These are phyloP conservation scores for Drosophila sulfurigaster DNA, from an alignment of 1,140 invertebrate genomes.

Conservation along the genomic window DNA sequence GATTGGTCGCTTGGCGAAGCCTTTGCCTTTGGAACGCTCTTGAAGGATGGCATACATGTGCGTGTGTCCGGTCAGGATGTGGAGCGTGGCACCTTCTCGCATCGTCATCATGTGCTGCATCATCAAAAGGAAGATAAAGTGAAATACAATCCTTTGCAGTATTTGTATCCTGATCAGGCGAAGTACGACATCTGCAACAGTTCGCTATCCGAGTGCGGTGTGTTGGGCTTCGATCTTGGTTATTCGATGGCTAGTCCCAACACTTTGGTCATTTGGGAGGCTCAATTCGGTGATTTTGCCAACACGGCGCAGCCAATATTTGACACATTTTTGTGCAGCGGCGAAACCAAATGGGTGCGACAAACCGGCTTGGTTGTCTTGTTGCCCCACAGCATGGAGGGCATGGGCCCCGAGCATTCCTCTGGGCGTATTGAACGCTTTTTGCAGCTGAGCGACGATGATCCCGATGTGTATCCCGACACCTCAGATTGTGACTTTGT, in stretches of 20 bases:
- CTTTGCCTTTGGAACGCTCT: slow-evolving; percentile 97
- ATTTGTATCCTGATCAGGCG: slow-evolving; percentile 97
- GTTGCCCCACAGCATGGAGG: slow-evolving; percentile 99
- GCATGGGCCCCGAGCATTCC: slow-evolving; percentile 99
- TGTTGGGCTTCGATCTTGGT: slow-evolving; percentile 96
- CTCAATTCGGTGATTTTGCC: slow-evolving; percentile 99
- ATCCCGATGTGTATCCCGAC: slow-evolving; percentile 97
- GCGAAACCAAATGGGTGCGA: slow-evolving; percentile 98
- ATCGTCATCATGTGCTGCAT: slow-evolving; percentile 98
- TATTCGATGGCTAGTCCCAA: slow-evolving; percentile 99
- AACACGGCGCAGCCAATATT: slow-evolving; percentile 99
- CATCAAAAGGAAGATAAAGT: slow-evolving; percentile 98
- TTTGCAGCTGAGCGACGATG: slow-evolving; percentile 98
- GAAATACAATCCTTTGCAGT: slow-evolving; percentile 94
- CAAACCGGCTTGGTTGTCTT: slow-evolving; percentile 98
- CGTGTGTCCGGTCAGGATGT: slow-evolving; percentile 99
- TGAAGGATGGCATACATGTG: slow-evolving; percentile 97
- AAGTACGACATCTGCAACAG: slow-evolving; percentile 98
- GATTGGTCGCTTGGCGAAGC: slow-evolving; percentile 99
- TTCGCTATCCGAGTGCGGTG: slow-evolving; percentile 97
- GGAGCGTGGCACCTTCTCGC: slow-evolving; percentile 98
- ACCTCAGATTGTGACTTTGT: slow-evolving; percentile 94
- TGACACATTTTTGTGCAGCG: slow-evolving; percentile 98
- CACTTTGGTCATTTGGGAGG: slow-evolving; percentile 99
- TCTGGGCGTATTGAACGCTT: slow-evolving; percentile 98